Evolutionary conservation across 2,113 vertebrate species (phyloP).

Genomic region (Mesoclemmys tuberculata): DNA sequence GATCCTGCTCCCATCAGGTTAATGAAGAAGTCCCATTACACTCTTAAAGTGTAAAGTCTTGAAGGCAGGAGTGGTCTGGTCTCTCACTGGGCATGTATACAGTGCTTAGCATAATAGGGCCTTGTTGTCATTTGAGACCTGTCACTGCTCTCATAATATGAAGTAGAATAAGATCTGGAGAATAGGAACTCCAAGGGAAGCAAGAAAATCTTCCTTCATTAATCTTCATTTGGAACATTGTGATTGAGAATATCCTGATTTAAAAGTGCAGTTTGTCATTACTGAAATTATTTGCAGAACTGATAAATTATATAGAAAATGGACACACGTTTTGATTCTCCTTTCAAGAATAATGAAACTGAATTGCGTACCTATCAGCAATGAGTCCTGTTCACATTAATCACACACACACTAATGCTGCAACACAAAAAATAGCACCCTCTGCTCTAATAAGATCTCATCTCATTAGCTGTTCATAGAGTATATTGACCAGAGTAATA

Average conservation of each 20-base stretch:
- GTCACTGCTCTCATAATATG: not conserved
- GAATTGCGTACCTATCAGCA: not conserved
- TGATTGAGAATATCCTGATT: not conserved
- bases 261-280: not conserved
- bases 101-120: not conserved
- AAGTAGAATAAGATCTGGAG: not conserved
- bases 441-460: not conserved
- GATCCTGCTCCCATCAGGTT: not conserved
- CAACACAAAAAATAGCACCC: not conserved
- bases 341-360: not conserved
- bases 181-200: not conserved
- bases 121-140: not conserved
- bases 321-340: not conserved
- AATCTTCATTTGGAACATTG: not conserved
- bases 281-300: not conserved
- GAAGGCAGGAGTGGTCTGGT: not conserved
- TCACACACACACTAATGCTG: not conserved
- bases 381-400: not conserved
- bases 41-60: not conserved
- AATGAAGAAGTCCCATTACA: not conserved
- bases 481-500: not conserved
- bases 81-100: not conserved
- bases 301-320: not conserved
- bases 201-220: not conserved
- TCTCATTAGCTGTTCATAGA: not conserved